A percentile compares a stretch with the other conserved stretches of the same genome.
These are phyloP conservation scores for Drosophila acutilabella DNA, from an alignment of 2,888 invertebrate genomes.

Conservation along the genomic window DNA sequence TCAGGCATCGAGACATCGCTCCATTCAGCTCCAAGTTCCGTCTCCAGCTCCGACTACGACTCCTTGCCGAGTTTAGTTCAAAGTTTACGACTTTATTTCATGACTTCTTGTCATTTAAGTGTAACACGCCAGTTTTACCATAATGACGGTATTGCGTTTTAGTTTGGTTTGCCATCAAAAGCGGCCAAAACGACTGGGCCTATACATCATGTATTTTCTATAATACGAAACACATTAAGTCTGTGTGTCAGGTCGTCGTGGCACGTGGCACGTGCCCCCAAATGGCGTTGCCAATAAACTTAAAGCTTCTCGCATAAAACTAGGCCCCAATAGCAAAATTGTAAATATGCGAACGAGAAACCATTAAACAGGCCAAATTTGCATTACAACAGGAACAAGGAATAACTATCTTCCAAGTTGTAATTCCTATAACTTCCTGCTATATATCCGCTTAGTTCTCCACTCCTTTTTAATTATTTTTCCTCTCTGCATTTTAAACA, in stretches of 20 bases:
- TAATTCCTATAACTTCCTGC: background rate
- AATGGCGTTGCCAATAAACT: conserved; percentile 60
- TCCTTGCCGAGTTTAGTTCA: conserved; percentile 28
- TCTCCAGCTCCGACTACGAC: too few species aligned
- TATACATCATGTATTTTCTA: conserved; percentile 65
- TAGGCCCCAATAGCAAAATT: conserved; percentile 18
- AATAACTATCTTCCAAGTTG: background rate
- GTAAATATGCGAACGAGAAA: conserved; percentile 47
- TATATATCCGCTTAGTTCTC: background rate
- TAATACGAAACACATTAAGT: conserved; percentile 69
- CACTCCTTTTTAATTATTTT: background rate
- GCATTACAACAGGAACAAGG: conserved; percentile 31
- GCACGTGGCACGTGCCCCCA: conserved; percentile 66
- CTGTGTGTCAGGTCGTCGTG: conserved; percentile 26
- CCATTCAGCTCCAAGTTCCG: background rate
- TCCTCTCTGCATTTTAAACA: background rate
- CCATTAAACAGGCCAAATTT: conserved; percentile 63
- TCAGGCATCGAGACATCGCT: conserved; percentile 15
- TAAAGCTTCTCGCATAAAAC: conserved; percentile 39
- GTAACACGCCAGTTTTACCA: conserved; percentile 72
- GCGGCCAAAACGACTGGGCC: background rate
- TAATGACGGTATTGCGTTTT: conserved; percentile 75
- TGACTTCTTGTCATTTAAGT: conserved; percentile 74
- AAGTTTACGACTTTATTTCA: conserved; percentile 75
- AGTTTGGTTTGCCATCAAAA: conserved; percentile 29